Evolutionary conservation across 2,888 invertebrate genomes (phyloP), one percentile per base, ranked within the genome.

Genomic region (Amiota mariae): DNA sequence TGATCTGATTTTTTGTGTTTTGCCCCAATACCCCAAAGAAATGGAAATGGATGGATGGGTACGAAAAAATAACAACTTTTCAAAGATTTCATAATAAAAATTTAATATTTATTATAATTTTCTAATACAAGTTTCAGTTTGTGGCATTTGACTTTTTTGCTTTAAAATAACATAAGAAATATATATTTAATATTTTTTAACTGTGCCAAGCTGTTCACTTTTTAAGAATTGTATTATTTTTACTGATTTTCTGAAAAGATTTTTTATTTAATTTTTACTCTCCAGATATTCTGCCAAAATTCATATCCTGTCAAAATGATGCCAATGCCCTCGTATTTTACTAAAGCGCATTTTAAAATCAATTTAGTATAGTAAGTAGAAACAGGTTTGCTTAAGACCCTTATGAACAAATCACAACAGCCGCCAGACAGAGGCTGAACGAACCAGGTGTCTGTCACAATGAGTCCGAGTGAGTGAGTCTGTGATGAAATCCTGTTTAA

Each of bases 391-490:
- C 20, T 4, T 18, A 36, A 36, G 36, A 36, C 36, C 8, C 61
- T 20, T 6, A 15, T 48, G 66, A 18, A 68, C 49, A 71, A 64
- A 70, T 63, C 63, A 70, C 63, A 15, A 36, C 61, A 48, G 12
- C 48, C 24, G 57, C 36, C 36, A 36, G 36, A 36, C 36, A 36
- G 2, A 4, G 36, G 36, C 36, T 36, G 64, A 24, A 75, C 82
- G 64, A 24, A 75, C 82, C 82, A 83, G 82, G 83, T 83, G 82
- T 80, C 59, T 46, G 68, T 57, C 24, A 64, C 73, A 49, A 24
- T 54, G 54, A n/a, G 13, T 54, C 12, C 10, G n/a, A 3, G 54
- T 12, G 13, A 3, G 12, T 54, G 8, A 4, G 12, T 54, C n/a
- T 54, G 6, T 13, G 24, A 36, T 13, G 13, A 68, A 68, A 54